Percentiles rank a stretch among this genome's conserved stretches.
Evolutionary conservation across 1,140 invertebrate species (phyloP).

Genomic region (Ceratosolen solmsi): DNA sequence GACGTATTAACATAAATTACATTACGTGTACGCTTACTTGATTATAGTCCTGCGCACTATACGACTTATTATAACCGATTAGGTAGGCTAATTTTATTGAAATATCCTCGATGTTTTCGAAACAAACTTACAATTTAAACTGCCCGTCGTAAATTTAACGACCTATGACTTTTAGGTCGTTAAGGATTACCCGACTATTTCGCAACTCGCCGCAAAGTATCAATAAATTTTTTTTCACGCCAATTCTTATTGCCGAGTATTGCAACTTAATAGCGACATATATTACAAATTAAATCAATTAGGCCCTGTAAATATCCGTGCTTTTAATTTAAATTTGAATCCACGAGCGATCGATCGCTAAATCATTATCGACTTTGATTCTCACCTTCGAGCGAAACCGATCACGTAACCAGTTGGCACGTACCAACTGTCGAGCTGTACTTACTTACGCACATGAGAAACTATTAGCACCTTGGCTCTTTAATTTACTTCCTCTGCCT

Average conservation of each 20-base stretch:
- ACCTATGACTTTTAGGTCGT: neutral
- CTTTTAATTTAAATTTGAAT: slow-evolving; percentile 19
- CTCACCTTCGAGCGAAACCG: neutral
- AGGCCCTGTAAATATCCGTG: neutral
- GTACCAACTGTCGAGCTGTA: neutral
- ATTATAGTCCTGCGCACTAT: no score
- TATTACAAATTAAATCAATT: slow-evolving; percentile 45
- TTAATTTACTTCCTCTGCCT: neutral
- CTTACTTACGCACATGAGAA: neutral
- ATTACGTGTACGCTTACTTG: no score
- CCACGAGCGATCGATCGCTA: slow-evolving; percentile 21
- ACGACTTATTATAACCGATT: no score
- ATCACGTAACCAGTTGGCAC: neutral
- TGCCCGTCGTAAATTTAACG: slow-evolving; percentile 21
- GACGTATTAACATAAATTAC: no score
- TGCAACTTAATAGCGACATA: neutral
- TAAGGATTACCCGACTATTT: neutral
- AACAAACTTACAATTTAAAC: neutral
- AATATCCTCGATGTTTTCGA: no score
- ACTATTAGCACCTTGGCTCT: neutral
- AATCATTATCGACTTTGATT: slow-evolving; percentile 30
- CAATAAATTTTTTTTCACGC: slow-evolving; percentile 25
- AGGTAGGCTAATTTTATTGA: no score
- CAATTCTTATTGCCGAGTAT: neutral
- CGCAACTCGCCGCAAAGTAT: neutral